These are phyloP conservation scores for Syngnathus typhle DNA, from an alignment of 2,113 vertebrate genomes.

Conservation along the genomic window DNA sequence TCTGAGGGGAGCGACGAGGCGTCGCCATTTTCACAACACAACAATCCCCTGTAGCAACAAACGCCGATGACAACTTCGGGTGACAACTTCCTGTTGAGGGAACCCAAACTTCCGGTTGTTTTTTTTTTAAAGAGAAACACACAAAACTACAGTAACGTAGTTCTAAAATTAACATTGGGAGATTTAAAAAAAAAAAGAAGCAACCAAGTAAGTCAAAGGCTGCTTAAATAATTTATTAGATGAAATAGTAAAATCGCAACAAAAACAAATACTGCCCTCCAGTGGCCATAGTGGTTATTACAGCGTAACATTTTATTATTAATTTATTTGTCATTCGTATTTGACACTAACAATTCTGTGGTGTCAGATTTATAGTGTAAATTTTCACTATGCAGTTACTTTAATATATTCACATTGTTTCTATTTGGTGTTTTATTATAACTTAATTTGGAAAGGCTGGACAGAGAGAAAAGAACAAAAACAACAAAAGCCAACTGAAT, in stretches of 20 bases:
- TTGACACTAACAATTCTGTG: no score
- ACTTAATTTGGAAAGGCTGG: no score
- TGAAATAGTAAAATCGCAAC: neutral
- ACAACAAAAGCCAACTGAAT: neutral
- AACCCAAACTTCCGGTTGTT: conserved; percentile 43
- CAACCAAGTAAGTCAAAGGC: neutral
- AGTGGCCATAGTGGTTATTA: neutral
- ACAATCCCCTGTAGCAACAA: conserved; percentile 61
- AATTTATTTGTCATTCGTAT: no score
- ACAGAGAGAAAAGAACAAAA: no score
- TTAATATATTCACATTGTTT: no score
- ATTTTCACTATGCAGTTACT: no score
- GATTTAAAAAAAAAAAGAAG: neutral
- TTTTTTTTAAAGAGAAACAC: neutral
- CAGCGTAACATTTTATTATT: no score
- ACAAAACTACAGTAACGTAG: neutral
- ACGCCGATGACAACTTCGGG: conserved; percentile 56
- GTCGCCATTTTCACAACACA: conserved; percentile 68
- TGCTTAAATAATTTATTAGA: neutral
- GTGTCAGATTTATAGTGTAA: no score
- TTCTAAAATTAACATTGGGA: neutral
- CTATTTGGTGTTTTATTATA: no score
- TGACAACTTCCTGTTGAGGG: conserved; percentile 48
- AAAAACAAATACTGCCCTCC: neutral
- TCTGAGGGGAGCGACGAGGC: conserved; percentile 60